These are phyloP conservation scores for Palythoa heliodiscus DNA, from an alignment of 92 coral and sea anemone genomes.

Conservation along the genomic window DNA sequence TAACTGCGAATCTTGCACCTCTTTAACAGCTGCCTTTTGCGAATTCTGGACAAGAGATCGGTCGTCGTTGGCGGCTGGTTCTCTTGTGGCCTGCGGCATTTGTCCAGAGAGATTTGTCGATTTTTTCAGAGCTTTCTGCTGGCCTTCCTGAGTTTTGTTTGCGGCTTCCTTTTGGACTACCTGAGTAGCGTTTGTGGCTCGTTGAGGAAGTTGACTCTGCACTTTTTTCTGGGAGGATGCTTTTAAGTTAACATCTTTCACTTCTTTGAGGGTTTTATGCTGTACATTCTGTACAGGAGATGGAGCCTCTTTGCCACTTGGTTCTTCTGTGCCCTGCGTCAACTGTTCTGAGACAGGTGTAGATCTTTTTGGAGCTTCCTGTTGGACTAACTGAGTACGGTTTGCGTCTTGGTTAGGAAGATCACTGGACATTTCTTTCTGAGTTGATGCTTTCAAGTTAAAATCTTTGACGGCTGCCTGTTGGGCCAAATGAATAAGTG, in stretches of 20 bases:
- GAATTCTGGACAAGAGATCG: background rate
- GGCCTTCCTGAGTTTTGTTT: background rate
- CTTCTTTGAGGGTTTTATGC: background rate
- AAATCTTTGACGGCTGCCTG: constrained; percentile 6
- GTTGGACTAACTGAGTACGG: background rate
- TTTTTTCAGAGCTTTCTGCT: too few relatives aligned
- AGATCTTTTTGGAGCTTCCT: background rate
- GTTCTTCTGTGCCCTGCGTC: background rate
- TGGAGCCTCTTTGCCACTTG: background rate
- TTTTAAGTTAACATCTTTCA: background rate
- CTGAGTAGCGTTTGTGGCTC: background rate
- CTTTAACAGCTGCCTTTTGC: background rate
- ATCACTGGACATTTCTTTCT: background rate
- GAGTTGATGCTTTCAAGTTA: background rate
- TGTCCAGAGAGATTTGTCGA: too few relatives aligned
- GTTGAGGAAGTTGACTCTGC: background rate
- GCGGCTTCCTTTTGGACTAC: background rate
- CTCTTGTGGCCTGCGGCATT: background rate
- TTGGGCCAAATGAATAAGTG: background rate
- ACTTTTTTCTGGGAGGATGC: background rate
- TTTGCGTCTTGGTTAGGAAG: background rate
- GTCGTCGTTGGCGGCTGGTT: background rate
- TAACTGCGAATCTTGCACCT: background rate
- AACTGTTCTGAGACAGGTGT: background rate
- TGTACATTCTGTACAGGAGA: background rate